Evolutionary conservation across 2,888 invertebrate species (phyloP), one percentile per base, ranked within the genome.

Genomic region (Erynnis tages): DNA sequence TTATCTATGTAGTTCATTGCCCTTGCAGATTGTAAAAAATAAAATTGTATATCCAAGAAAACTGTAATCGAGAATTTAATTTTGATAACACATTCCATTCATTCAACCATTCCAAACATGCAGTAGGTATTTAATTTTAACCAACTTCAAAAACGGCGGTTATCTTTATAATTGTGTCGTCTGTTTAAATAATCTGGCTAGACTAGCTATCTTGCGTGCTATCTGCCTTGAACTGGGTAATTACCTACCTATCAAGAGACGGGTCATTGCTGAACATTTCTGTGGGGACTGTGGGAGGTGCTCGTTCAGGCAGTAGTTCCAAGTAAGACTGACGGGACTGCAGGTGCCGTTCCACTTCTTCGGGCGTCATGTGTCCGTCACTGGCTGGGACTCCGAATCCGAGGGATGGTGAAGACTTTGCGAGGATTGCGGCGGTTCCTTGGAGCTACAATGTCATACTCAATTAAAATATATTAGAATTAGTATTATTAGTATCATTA

Each of bases 261-360:
- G 96, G 96, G 69, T 97, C 97, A 81, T 97, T 97, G 81, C 97
- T 97, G 73, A 98, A 97, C 94, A 97, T 96, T 84, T 97, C 97
- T 30, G 94, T 95, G 2, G 97, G 97, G 19, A 97, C 95, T 7
- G 96, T 96, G 0, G 96, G 94, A 0, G 97, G 96, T 21, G 97
- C 95, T 62, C 95, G 92, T 76, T 97, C 97, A 1, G 95, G 95
- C 58, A 95, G 91, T 57, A 96, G 85, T 78, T 96, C 95, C 83
- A 95, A 85, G 73, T 95, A 93, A 16, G 93, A 93, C 66, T 95
- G 95, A 10, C 95, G 90, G 8, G 96, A 95, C 76, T 97, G 97
- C 57, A 97, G 85, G 75, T 97, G 97, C 29, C 96, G 91, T 76
- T 97, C 96, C 4, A 97, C 95, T 79, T 97, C 97, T 71, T 97